A percentile compares a stretch with the other conserved stretches of the same genome.
Conservation (phyloP, 2,113 vertebrate species). For the Anser cygnoides region DNA sequence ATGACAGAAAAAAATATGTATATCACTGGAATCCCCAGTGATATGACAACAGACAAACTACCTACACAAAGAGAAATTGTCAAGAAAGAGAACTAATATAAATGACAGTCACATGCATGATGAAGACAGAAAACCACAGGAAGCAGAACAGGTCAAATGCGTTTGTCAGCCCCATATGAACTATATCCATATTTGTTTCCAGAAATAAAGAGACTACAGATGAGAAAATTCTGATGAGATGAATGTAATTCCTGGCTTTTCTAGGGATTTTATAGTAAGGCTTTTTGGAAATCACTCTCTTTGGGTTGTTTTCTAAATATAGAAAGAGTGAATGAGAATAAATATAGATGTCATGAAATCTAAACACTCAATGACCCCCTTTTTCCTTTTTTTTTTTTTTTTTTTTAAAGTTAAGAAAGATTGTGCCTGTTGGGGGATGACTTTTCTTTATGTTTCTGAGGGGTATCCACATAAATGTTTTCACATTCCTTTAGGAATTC, state of each 20-base stretch:
- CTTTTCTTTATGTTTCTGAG: background rate
- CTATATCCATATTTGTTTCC: background rate
- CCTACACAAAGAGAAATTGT: background rate
- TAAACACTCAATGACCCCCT: background rate
- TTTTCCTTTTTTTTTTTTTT: background rate
- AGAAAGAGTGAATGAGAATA: background rate
- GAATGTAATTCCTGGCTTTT: background rate
- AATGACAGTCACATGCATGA: background rate
- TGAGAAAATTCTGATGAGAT: background rate
- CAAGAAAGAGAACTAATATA: background rate
- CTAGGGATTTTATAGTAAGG: accelerated
- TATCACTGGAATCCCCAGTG: background rate
- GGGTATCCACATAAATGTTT: background rate
- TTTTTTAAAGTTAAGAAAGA: background rate
- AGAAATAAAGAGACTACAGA: background rate
- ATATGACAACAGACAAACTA: background rate
- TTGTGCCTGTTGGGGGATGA: background rate
- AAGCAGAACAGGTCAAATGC: background rate
- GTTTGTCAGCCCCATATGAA: background rate
- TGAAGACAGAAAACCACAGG: background rate
- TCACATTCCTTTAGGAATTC: background rate
- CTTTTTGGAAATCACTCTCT: background rate
- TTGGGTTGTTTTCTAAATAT: background rate
- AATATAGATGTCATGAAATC: background rate
- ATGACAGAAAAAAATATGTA: background rate